phyloP scores from a whole-genome alignment of 1,140 invertebrate genomes.

The Drosophila takahashii region DNA sequence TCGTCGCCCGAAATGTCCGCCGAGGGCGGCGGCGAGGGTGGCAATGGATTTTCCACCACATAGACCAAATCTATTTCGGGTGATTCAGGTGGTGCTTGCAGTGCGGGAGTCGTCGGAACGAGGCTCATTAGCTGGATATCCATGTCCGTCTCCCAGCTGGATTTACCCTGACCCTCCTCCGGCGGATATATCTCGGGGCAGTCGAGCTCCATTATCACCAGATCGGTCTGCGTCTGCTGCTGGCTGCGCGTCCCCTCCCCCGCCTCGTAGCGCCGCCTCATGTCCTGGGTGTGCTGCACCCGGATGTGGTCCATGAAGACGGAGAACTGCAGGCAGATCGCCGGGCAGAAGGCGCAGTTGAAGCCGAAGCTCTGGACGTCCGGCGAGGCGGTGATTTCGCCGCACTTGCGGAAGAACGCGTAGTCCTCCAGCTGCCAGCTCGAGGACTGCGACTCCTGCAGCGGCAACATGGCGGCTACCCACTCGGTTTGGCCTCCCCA shows the following conservation, averaged over 20 bases:
- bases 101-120: slow-evolving; percentile 23
- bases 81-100: slow-evolving; percentile 35
- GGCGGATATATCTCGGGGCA: slow-evolving; percentile 33
- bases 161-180: slow-evolving; percentile 16
- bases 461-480: slow-evolving; percentile 48
- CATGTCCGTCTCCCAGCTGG: slow-evolving; percentile 12
- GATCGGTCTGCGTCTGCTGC: slow-evolving; percentile 64
- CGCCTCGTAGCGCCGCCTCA: slow-evolving; percentile 63
- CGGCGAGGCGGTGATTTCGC: slow-evolving; percentile 78
- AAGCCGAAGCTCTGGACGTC: slow-evolving; percentile 79
- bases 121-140: slow-evolving; percentile 47
- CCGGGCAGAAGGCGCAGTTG: slow-evolving; percentile 76
- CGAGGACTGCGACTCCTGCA: slow-evolving; percentile 54
- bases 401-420: slow-evolving; percentile 76
- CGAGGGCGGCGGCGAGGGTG: slow-evolving; percentile 66
- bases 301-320: slow-evolving; percentile 77
- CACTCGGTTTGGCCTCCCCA: neutral
- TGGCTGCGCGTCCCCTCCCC: slow-evolving; percentile 42
- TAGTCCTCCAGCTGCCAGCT: slow-evolving; percentile 73
- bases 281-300: slow-evolving; percentile 67
- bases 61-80: slow-evolving; percentile 75
- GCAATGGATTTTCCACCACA: slow-evolving; percentile 73
- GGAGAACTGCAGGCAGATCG: slow-evolving; percentile 77
- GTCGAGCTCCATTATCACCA: slow-evolving; percentile 66
- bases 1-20: slow-evolving; percentile 59